Evolutionary conservation across 1,140 invertebrate species (phyloP).

Genomic region (Cydia strobilella): DNA sequence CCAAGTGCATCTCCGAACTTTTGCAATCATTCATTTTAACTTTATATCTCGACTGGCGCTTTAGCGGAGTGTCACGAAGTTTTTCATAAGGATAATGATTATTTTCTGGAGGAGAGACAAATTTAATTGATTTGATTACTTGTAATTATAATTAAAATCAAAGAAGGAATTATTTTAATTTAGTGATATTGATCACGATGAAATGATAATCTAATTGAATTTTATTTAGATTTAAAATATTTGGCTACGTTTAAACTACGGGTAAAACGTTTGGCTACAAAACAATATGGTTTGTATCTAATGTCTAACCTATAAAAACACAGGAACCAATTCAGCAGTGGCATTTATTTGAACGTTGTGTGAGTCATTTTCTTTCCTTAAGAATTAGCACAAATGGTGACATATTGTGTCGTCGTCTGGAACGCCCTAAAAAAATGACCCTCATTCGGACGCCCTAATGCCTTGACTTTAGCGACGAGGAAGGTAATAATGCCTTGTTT

Average conservation of each 20-base stretch:
- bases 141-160: not conserved
- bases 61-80: conserved; percentile 6
- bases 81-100: conserved; percentile 14
- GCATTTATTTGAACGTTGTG: not conserved
- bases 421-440: not conserved
- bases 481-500: not conserved
- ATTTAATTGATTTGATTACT: not conserved
- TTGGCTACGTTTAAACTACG: too few species aligned
- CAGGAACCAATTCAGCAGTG: not conserved
- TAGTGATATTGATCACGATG: too few species aligned
- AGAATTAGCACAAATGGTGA: conserved; percentile 1
- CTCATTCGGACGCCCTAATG: conserved; percentile 1
- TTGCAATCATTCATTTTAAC: conserved; percentile 26
- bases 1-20: conserved; percentile 18
- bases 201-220: too few species aligned
- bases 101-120: not conserved
- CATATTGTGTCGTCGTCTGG: not conserved
- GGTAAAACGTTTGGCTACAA: too few species aligned
- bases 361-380: not conserved
- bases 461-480: conserved; percentile 1
- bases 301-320: not conserved
- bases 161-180: too few species aligned
- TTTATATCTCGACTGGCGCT: conserved; percentile 8
- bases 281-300: not conserved
- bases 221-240: too few species aligned